Evolutionary conservation across 1,140 invertebrate species (phyloP).

Genomic region (Heliconius melpomene): DNA sequence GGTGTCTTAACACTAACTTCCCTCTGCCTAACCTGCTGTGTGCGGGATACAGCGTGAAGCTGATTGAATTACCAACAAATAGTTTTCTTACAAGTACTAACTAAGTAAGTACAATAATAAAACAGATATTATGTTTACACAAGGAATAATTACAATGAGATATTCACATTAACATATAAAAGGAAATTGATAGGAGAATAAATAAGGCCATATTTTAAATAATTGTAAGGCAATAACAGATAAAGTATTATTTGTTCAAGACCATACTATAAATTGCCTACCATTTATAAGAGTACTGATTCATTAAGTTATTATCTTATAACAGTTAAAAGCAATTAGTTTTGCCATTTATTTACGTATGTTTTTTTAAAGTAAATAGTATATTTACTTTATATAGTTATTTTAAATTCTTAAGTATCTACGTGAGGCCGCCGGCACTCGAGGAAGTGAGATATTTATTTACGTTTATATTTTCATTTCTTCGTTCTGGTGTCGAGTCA

Average conservation of each 20-base stretch:
- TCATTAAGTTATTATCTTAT: not conserved
- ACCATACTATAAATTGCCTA: not conserved
- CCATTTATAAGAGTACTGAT: not conserved
- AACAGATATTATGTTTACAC: not conserved
- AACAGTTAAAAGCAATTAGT: not conserved
- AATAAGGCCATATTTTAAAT: not conserved
- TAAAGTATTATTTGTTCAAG: not conserved
- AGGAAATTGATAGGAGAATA: slow-evolving; percentile 5
- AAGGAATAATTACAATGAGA: not conserved
- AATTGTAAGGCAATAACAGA: not conserved
- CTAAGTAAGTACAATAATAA: not conserved
- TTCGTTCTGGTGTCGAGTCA: no score
- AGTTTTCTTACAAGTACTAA: not conserved
- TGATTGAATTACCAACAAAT: no score
- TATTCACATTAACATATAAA: not conserved
- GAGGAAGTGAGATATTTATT: no score
- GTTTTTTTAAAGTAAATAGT: not conserved
- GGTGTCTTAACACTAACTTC: no score
- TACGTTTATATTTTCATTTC: no score
- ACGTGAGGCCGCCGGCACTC: no score
- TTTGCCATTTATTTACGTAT: not conserved
- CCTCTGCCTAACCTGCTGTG: no score
- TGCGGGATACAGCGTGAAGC: no score
- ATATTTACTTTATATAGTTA: no score
- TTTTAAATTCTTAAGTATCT: no score